These are phyloP conservation scores for Urocitellus parryii DNA, from an alignment of 2,113 vertebrate genomes.

Conservation along the genomic window DNA sequence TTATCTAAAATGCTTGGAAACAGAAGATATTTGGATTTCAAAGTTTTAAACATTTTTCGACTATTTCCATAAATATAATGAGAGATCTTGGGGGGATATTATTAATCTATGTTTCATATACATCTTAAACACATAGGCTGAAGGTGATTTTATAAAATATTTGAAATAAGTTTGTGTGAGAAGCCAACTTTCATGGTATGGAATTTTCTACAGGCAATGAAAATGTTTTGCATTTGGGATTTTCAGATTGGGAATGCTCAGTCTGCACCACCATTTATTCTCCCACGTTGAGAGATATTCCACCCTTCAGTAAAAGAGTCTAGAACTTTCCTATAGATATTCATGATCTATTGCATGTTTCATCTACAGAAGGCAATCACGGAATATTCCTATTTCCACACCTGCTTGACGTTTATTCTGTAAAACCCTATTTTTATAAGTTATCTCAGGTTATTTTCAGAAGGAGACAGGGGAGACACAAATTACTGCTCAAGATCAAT, in stretches of 20 bases:
- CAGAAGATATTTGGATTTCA: neutral
- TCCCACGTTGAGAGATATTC: neutral
- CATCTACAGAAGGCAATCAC: neutral
- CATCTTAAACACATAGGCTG: no score
- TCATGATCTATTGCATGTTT: neutral
- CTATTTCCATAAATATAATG: neutral
- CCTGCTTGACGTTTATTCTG: neutral
- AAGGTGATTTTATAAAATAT: neutral
- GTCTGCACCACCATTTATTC: neutral
- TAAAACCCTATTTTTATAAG: neutral
- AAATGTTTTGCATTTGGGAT: neutral
- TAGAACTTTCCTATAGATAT: neutral
- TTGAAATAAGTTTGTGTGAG: neutral
- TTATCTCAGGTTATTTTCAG: slow-evolving; percentile 12
- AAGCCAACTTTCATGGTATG: neutral
- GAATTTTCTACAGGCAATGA: neutral
- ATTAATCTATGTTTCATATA: neutral
- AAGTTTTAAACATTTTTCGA: neutral
- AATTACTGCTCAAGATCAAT: neutral
- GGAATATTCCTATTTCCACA: neutral
- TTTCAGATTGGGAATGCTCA: neutral
- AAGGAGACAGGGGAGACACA: neutral
- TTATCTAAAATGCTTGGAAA: neutral
- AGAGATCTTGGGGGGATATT: neutral
- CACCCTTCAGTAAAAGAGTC: neutral